Evolutionary conservation across 2,797 vertebrate species (phyloP), one percentile per base, ranked within the genome.

Genomic region (Cyclopterus lumpus): DNA sequence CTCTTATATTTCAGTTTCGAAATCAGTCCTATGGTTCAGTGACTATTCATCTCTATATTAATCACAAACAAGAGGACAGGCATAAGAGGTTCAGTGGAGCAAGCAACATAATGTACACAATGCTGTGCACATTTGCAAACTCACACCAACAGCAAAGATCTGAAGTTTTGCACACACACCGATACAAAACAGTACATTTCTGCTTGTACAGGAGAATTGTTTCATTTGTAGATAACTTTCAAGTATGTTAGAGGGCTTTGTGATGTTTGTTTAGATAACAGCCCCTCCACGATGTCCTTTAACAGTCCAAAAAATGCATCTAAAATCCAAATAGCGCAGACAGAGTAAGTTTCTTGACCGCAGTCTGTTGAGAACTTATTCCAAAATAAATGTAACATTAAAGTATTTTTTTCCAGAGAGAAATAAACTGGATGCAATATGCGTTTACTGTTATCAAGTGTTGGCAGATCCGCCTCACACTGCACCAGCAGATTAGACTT

Each of bases 231-330:
- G 67, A 69, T 57, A 75, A 79, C 81, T 51, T 92, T 91, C 90
- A 93, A 93, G 90, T 93, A 86, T 70, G 73, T 76, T 71, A 85
- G 51, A 80, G 63, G 53, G 81, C 53, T 75, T 14, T 75, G 28
- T 26, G 14, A 30, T 10, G n/a, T 75, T 8, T 36, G 32, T 51
- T 64, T 61, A 53, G 20, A 71, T 55, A 34, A 36, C 26, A 70
- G 75, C 22, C 30, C 22, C 24, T 59, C 5, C 16, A 30, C 22
- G 16, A 26, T 8, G 32, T 26, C 34, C 11, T 48, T 46, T 32
- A 69, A 71, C 42, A 44, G 38, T 44, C 1, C 26, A 34, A 55
- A 14, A 44, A 38, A 42, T 11, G 28, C 3, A 51, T 24, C 4
- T 26, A 8, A 49, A 72, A 54, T 53, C 26, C 40, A 68, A 70